These are phyloP conservation scores for Linepithema humile DNA, from an alignment of 1,140 invertebrate species.

Conservation along the genomic window DNA sequence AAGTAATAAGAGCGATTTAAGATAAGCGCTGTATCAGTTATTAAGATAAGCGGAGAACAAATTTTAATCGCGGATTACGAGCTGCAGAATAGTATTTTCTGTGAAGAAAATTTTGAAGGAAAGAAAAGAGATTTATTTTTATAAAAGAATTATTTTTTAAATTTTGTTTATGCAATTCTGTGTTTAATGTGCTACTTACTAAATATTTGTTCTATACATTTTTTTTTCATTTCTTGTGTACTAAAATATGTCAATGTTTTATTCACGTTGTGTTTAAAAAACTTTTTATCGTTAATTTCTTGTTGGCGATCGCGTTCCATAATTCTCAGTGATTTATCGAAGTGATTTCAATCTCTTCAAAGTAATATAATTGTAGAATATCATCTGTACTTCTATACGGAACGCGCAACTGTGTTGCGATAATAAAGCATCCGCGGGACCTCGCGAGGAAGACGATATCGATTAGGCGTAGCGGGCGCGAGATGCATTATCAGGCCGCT, in stretches of 20 bases:
- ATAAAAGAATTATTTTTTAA: too few species aligned
- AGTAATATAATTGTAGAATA: not conserved
- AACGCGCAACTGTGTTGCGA: not conserved
- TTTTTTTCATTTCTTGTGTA: not conserved
- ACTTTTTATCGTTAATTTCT: not conserved
- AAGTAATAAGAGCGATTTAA: not conserved
- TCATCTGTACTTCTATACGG: not conserved
- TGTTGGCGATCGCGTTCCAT: too few species aligned
- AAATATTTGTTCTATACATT: not conserved
- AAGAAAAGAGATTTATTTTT: too few species aligned
- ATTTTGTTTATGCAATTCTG: not conserved
- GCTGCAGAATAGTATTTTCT: not conserved
- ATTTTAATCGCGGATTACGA: not conserved
- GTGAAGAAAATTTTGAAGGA: not conserved
- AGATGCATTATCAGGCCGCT: conserved; percentile 37
- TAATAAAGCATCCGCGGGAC: conserved; percentile 19
- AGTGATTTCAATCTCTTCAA: not conserved
- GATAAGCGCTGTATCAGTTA: conserved; percentile 6
- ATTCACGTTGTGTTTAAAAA: not conserved
- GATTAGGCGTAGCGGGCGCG: conserved; percentile 31
- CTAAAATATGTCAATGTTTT: not conserved
- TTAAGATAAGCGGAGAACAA: not conserved
- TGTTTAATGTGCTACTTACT: not conserved
- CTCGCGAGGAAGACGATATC: conserved; percentile 8
- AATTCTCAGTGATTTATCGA: not conserved